Conservation (phyloP, 2,888 invertebrate genomes). For the Drosophila demipolita region DNA sequence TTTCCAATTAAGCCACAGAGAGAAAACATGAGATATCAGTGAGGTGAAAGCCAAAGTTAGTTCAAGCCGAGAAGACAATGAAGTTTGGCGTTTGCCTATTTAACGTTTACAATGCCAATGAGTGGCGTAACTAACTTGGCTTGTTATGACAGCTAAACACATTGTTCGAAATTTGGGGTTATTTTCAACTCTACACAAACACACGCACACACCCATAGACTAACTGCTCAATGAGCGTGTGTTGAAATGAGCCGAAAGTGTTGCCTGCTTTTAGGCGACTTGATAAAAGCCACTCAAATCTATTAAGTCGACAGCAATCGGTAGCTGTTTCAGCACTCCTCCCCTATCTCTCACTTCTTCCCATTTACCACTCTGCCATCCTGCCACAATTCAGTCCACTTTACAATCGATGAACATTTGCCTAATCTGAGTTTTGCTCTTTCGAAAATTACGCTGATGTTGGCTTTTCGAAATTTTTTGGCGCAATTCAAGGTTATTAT, state of each 20-base stretch:
- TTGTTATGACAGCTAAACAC: constrained; percentile 32
- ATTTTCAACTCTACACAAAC: not conserved
- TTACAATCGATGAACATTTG: constrained; percentile 46
- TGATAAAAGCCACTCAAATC: constrained; percentile 20
- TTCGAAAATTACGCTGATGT: constrained; percentile 35
- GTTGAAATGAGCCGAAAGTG: constrained; percentile 39
- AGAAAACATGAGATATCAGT: constrained; percentile 65
- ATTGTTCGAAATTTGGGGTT: not conserved
- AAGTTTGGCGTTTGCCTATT: constrained; percentile 7
- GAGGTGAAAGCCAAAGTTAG: constrained; percentile 70
- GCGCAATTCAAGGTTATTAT: constrained; percentile 58
- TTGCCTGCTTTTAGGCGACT: constrained; percentile 50
- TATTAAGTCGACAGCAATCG: constrained; percentile 11
- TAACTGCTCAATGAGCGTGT: constrained; percentile 10
- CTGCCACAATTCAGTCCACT: not conserved
- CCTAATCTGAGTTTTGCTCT: constrained; percentile 56
- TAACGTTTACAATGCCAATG: constrained; percentile 26
- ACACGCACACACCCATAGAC: not conserved
- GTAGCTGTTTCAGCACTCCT: not conserved
- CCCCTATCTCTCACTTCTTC: not conserved
- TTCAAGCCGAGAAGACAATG: constrained; percentile 57
- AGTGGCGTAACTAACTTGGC: constrained; percentile 19
- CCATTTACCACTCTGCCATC: not conserved
- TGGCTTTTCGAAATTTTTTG: constrained; percentile 37
- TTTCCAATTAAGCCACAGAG: constrained; percentile 74